A percentile compares a stretch with the other conserved stretches of the same genome.
phyloP scores from a whole-genome alignment of 2,113 vertebrate species.

The Meriones unguiculatus region DNA sequence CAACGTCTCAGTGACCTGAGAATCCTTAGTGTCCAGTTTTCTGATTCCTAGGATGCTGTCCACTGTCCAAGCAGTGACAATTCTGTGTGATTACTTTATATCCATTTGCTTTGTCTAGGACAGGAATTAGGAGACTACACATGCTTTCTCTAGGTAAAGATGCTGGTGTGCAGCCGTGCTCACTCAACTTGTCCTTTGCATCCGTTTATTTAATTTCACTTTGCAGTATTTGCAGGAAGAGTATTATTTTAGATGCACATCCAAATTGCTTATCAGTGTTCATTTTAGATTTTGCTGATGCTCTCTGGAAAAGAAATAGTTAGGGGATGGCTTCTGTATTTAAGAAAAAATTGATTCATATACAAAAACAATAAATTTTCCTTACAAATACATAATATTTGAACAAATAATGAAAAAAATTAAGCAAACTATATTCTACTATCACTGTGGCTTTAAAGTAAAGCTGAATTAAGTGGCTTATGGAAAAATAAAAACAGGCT shows the following conservation, averaged over 20 bases:
- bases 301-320: slow-evolving; percentile 63
- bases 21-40: neutral
- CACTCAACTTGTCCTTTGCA: neutral
- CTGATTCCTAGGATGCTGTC: too few species aligned
- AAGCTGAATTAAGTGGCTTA: slow-evolving; percentile 71
- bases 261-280: slow-evolving; percentile 64
- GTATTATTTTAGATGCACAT: slow-evolving; percentile 52
- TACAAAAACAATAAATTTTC: slow-evolving; percentile 68
- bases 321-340: slow-evolving; percentile 60
- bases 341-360: slow-evolving; percentile 68
- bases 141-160: neutral
- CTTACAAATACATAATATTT: slow-evolving; percentile 53
- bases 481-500: slow-evolving; percentile 70
- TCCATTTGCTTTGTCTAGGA: neutral
- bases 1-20: neutral
- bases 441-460: slow-evolving; percentile 75
- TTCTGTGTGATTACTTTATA: neutral
- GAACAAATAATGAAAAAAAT: slow-evolving; percentile 46
- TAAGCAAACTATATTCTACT: slow-evolving; percentile 63
- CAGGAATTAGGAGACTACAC: neutral
- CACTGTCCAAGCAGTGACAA: neutral
- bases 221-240: slow-evolving; percentile 52
- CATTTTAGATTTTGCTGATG: slow-evolving; percentile 69
- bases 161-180: neutral
- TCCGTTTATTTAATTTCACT: slow-evolving; percentile 53